Percentiles rank a stretch among this genome's conserved stretches.
Evolutionary conservation across 2,113 vertebrate genomes (phyloP).

Genomic region (Ailurus styani): DNA sequence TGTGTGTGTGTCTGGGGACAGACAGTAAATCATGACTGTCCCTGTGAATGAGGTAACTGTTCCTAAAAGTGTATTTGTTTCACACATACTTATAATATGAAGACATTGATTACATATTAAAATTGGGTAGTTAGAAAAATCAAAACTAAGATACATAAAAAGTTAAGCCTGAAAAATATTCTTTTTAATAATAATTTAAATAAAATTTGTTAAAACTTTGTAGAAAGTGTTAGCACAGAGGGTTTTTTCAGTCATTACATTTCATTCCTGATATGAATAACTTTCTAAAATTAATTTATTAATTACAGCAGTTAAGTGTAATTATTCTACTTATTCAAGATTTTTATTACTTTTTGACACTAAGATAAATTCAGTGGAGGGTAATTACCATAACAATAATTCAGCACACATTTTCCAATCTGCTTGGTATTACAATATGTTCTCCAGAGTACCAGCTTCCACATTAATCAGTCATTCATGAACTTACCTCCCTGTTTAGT

Average conservation of each 20-base stretch:
- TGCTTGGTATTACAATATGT: slow-evolving; percentile 73
- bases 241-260: slow-evolving; percentile 72
- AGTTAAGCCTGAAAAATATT: background rate
- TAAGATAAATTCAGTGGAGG: slow-evolving; percentile 74
- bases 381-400: slow-evolving; percentile 83
- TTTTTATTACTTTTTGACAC: slow-evolving; percentile 78
- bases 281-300: slow-evolving; percentile 82
- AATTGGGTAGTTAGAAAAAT: background rate
- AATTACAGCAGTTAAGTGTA: slow-evolving; percentile 82
- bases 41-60: background rate
- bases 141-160: background rate
- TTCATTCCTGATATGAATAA: slow-evolving; percentile 72
- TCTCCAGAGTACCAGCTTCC: slow-evolving; percentile 72
- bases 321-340: slow-evolving; percentile 80
- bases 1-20: no score
- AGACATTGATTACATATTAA: background rate
- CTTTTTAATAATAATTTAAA: slow-evolving; percentile 33
- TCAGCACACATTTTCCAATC: slow-evolving; percentile 73
- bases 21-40: rapidly evolving
- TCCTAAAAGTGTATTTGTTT: background rate
- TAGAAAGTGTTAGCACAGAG: slow-evolving; percentile 21
- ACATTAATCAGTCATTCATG: slow-evolving; percentile 77
- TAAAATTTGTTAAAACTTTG: slow-evolving; percentile 52
- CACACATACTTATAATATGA: background rate
- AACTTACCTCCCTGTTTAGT: slow-evolving; percentile 60